phyloP scores from a whole-genome alignment of 2,113 vertebrate species.

The Pluvialis apricaria region DNA sequence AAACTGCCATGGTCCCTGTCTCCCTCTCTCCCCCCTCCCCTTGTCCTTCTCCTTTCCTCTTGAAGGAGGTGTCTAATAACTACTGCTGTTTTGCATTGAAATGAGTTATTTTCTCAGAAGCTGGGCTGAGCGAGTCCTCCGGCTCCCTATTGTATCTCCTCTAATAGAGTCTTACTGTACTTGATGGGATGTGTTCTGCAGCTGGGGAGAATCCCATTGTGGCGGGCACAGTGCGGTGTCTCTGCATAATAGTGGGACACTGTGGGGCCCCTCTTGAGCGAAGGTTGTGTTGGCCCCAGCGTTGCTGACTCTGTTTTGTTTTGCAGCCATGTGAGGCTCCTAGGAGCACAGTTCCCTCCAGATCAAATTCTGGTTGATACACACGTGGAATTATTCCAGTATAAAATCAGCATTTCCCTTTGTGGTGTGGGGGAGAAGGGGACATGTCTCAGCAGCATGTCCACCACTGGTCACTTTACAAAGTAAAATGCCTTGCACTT shows the following conservation, averaged over 20 bases:
- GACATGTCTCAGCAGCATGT: background rate
- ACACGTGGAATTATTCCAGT: background rate
- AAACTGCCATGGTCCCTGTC: background rate
- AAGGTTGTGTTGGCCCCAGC: background rate
- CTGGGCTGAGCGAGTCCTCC: slow-evolving; percentile 50
- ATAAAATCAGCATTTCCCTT: background rate
- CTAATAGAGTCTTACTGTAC: slow-evolving; percentile 70
- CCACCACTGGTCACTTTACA: background rate
- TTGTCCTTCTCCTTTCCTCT: slow-evolving; percentile 47
- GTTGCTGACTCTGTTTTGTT: background rate
- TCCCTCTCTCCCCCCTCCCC: background rate
- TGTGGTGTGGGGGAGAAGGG: background rate
- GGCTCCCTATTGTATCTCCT: slow-evolving; percentile 64
- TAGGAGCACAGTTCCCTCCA: background rate
- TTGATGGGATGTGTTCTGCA: slow-evolving; percentile 69
- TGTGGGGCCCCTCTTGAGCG: background rate
- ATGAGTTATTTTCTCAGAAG: slow-evolving; percentile 75
- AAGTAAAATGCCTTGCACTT: background rate
- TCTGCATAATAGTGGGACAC: slow-evolving; percentile 34
- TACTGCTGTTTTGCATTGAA: slow-evolving; percentile 86
- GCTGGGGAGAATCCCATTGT: slow-evolving; percentile 66
- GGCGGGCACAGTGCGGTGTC: background rate
- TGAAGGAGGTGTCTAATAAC: slow-evolving; percentile 77
- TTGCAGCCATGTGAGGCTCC: background rate
- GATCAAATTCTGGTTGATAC: background rate